Conservation (phyloP, 1,140 invertebrate species). For the Rhagoletis zephyria region DNA sequence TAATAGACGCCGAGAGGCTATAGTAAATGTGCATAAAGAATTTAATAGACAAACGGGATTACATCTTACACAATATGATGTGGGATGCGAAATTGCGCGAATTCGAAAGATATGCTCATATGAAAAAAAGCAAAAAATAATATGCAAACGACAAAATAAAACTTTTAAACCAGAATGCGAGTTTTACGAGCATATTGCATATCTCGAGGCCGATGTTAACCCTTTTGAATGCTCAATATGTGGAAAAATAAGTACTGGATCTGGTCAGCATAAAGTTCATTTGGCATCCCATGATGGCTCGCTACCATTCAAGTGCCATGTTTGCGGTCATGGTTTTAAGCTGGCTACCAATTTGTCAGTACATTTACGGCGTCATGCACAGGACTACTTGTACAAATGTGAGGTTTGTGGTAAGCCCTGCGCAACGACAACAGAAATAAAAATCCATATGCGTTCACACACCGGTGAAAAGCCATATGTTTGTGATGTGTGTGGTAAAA, state of each 20-base stretch:
- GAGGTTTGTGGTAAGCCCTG: constrained; percentile 53
- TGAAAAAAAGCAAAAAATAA: constrained; percentile 45
- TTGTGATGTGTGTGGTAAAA: constrained; percentile 54
- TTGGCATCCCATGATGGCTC: constrained; percentile 58
- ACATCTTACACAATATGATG: constrained; percentile 9
- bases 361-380: constrained; percentile 45
- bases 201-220: constrained; percentile 21
- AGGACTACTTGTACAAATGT: constrained; percentile 48
- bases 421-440: constrained; percentile 30
- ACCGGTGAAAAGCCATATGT: constrained; percentile 55
- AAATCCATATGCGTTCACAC: constrained; percentile 40
- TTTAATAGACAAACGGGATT: constrained; percentile 46
- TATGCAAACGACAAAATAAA: constrained; percentile 7
- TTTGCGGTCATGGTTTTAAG: constrained; percentile 50
- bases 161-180: constrained; percentile 36
- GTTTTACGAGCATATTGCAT: constrained; percentile 52
- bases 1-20: constrained; percentile 19
- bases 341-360: constrained; percentile 32
- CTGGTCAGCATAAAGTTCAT: constrained; percentile 30
- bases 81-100: constrained; percentile 39
- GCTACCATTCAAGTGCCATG: constrained; percentile 58
- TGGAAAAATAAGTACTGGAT: constrained; percentile 57
- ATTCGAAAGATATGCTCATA: constrained; percentile 20
- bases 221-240: constrained; percentile 62
- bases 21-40: constrained; percentile 1